Base-by-base conservation (phyloP, 2,888 invertebrate species). In the Rotaria magnacalcarata region DNA sequence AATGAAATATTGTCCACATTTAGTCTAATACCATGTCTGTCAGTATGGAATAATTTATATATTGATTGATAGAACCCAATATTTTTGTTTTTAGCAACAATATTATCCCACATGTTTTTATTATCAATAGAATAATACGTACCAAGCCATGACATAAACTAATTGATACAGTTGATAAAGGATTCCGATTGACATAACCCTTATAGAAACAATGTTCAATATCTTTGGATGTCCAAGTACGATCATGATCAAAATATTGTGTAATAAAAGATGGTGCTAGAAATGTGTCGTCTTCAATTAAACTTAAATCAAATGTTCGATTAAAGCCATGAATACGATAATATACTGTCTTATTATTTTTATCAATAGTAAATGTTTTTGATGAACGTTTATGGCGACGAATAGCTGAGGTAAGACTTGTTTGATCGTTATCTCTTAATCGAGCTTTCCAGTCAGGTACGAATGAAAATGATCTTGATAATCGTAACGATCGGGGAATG, bases 241-340 rank as follows among this genome's bases (percentile, higher is more conserved):
- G 80, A 80, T 80, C n/a, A 21, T 43, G 21, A 80, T 47, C 47
- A 10, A 47, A 80, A 80, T 80, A 14, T 80, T 80, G 80, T 41
- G 11, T 80, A n/a, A 24, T 14, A 80, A 80, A 80, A 4, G 43
- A 47, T 24, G 80, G 80, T 24, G 80, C 43, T 10, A 80, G 43
- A 47, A 80, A 80, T 47, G 80, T 21, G n/a, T 80, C 80, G 11
- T 80, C 80, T 43, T 80, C 47, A n/a, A 47, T 47, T n/a, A 80
- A 47, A 24, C 5, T n/a, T 80, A 80, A 80, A 80, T 80, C 80
- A 47, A 47, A 80, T 43, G 80, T 80, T 80, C 41, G 80, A 80
- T 80, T 80, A 80, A 80, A 80, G 47, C 19, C 80, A n/a, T 43
- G 8, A 2, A 80, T 80, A 80, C 80, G 80, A 80, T 80, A 80